Base-by-base conservation (phyloP, 30 jellyfish, hydroid and myxozoan species). In the Aurelia sp. region DNA sequence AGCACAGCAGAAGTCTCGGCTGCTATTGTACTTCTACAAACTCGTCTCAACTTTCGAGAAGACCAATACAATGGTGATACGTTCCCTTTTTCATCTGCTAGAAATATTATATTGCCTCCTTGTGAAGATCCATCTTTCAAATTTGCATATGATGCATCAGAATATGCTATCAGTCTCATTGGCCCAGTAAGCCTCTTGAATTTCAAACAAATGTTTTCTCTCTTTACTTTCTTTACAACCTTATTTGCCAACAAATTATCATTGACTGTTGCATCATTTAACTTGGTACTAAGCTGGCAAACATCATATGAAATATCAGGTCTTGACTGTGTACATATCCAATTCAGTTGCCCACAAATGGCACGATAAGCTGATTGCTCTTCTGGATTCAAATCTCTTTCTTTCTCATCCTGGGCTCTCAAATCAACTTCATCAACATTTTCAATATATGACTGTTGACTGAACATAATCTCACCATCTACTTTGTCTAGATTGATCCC, bases 1-100 rank as follows among this genome's bases (percentile, higher is more conserved):
- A 74, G 72, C 85, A 74, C 72, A 48, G 85, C 85, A 74, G 72
- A 48, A 57, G 85, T 74, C 72, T 74, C 72, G 50, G 85, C 85
- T 48, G 85, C 85, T 74, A 74, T 48, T 48, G 85, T 74, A 48
- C 85, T 74, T 74, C 85, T 74, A 57, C 70, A 51, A 74, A 74
- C 85, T 41, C 85, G 74, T 48, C 85, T 51, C 75, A 74, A 74
- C 70, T 51, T 74, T 74, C 85, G 75, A 30, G 72, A 48, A 0
- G 72, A 48, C 85, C 85, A 74, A 48, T 19, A 38, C 8, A 38
- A 38, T 38, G 48, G 48, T 38, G 48, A 38, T 3, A 38, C 48
- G 8, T 4, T 38, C 48, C 48, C 48, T 1, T 38, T 38, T 38
- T 38, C 48, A 38, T 38, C 48, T 38, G 48, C 48, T 6, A 38